Conservation (phyloP, 2,797 vertebrate genomes). For the Euthynnus affinis region DNA sequence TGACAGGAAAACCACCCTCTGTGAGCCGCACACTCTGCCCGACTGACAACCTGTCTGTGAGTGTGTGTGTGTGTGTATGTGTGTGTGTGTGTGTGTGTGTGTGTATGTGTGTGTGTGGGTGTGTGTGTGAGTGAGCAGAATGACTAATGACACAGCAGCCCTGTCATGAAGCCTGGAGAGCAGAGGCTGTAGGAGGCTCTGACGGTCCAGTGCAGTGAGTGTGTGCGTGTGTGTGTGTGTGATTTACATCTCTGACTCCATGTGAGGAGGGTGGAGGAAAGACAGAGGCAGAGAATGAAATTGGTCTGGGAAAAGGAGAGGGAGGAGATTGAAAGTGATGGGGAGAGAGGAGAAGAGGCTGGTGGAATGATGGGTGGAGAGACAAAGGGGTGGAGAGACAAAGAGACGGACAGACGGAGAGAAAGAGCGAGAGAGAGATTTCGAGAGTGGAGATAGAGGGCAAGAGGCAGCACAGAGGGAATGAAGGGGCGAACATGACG, state of each 20-base stretch:
- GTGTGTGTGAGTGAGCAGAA: constrained; percentile 54
- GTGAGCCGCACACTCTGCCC: constrained; percentile 49
- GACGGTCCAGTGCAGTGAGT: constrained; percentile 20
- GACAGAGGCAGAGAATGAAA: constrained; percentile 53
- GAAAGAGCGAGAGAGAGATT: constrained; percentile 28
- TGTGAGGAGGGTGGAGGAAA: constrained; percentile 41
- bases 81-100: constrained; percentile 21
- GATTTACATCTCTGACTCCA: constrained; percentile 61
- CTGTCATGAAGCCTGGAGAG: constrained; percentile 63
- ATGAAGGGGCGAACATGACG: constrained; percentile 22
- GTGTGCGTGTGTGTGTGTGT: constrained; percentile 21
- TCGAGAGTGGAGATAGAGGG: constrained; percentile 39
- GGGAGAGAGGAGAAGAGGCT: constrained; percentile 36
- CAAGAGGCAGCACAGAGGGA: constrained; percentile 33
- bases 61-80: constrained; percentile 21
- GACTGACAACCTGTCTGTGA: constrained; percentile 49
- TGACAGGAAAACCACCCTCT: constrained; percentile 61
- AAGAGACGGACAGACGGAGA: no score
- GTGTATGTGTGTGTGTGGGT: constrained; percentile 21
- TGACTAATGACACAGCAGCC: constrained; percentile 62
- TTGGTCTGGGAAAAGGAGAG: constrained; percentile 52
- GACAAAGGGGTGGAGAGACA: constrained; percentile 34
- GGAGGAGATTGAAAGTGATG: constrained; percentile 64
- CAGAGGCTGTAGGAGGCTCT: constrained; percentile 49
- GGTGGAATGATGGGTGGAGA: constrained; percentile 28